Evolutionary conservation across 2,113 vertebrate genomes (phyloP).

Genomic region (Redunca redunca): DNA sequence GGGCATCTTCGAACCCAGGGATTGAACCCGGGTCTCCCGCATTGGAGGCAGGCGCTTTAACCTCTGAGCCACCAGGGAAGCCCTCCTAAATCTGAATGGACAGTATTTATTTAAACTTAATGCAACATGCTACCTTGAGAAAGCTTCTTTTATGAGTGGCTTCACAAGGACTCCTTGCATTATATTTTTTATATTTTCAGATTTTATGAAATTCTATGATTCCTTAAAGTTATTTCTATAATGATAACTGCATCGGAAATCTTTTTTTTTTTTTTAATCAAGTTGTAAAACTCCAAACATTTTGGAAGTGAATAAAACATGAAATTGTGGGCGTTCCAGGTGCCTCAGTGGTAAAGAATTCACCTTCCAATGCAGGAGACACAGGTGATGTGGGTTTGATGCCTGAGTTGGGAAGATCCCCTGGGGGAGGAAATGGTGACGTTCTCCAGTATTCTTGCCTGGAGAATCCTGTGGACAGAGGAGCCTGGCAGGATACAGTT

Average conservation of each 20-base stretch:
- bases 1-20: too few species aligned
- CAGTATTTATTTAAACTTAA: neutral
- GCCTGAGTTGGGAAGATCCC: neutral
- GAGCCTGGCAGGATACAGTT: neutral
- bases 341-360: neutral
- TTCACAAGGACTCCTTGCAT: neutral
- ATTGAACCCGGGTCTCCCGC: too few species aligned
- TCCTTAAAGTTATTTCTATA: neutral
- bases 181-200: neutral
- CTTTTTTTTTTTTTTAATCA: neutral
- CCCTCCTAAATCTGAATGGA: neutral
- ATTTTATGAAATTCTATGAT: neutral
- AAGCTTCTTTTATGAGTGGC: neutral
- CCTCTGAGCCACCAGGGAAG: too few species aligned
- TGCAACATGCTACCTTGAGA: neutral
- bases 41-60: too few species aligned
- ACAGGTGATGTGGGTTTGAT: neutral
- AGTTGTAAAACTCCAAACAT: neutral
- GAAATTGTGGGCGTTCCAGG: neutral
- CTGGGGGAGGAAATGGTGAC: neutral
- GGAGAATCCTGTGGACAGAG: neutral
- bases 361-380: neutral
- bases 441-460: neutral
- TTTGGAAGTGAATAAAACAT: conserved; percentile 1
- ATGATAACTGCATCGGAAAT: neutral